phyloP scores from a whole-genome alignment of 2,888 invertebrate genomes.

The Archaeoteleia sp. region DNA sequence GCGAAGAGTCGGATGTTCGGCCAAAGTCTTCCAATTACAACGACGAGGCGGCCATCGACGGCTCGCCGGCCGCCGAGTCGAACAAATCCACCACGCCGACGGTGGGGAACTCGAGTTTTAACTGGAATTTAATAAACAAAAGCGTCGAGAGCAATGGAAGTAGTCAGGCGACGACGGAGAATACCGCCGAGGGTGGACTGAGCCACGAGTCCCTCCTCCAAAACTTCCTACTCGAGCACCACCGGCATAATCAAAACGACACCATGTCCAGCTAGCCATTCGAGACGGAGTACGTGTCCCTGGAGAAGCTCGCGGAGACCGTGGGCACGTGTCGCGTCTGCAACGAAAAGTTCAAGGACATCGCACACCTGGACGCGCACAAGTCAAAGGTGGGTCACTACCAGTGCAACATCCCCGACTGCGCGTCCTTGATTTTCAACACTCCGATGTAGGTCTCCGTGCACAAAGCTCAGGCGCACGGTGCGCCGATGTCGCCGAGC shows the following conservation, averaged over 20 bases:
- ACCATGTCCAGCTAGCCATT: conserved; percentile 60
- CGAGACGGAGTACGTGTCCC: conserved; percentile 80
- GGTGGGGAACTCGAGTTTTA: conserved; percentile 51
- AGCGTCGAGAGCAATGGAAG: conserved; percentile 9
- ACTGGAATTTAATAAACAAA: conserved; percentile 63
- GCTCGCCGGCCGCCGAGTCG: conserved; percentile 25
- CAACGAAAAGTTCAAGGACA: conserved; percentile 78
- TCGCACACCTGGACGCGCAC: conserved; percentile 77
- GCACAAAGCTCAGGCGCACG: conserved; percentile 70
- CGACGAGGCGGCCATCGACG: not conserved
- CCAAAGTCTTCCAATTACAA: conserved; percentile 5
- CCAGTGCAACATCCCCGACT: conserved; percentile 74
- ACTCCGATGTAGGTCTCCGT: conserved; percentile 64
- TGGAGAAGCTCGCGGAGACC: conserved; percentile 79
- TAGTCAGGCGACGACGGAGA: conserved; percentile 54
- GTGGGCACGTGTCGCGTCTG: conserved; percentile 79
- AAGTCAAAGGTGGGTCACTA: conserved; percentile 78
- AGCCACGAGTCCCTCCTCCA: conserved; percentile 68
- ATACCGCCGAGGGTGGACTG: conserved; percentile 37
- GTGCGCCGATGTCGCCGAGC: conserved; percentile 63
- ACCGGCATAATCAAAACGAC: conserved; percentile 64
- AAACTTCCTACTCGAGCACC: conserved; percentile 70
- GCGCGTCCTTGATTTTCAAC: conserved; percentile 66
- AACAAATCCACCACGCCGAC: conserved; percentile 51
- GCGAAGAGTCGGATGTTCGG: conserved; percentile 48